Conservation (phyloP, 2,797 vertebrate species). For the Danio aesculapii region DNA sequence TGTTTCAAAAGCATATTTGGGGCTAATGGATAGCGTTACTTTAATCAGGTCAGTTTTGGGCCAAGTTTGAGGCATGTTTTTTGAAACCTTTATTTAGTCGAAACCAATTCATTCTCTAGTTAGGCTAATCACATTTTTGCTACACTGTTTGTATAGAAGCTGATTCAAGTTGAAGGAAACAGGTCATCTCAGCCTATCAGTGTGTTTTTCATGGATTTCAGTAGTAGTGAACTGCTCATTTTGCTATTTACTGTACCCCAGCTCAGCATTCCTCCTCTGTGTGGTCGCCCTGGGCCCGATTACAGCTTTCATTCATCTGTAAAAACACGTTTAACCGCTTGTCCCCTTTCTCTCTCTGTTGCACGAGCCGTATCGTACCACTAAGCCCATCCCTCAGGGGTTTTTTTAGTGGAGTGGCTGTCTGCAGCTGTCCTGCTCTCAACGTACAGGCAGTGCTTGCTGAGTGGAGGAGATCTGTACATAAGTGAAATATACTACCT, state of each 20-base stretch:
- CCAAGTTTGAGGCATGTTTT: not conserved
- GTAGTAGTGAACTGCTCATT: not conserved
- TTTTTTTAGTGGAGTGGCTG: constrained; percentile 24
- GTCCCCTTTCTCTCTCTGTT: constrained; percentile 13
- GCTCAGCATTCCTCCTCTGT: constrained; percentile 52
- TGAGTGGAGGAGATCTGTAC: constrained; percentile 1
- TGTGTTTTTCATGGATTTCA: not conserved
- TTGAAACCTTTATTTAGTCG: not conserved
- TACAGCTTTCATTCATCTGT: constrained; percentile 67
- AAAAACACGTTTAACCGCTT: constrained; percentile 61
- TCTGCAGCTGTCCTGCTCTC: constrained; percentile 24
- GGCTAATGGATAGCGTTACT: not conserved
- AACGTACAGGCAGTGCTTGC: not conserved
- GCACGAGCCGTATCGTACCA: constrained; percentile 12
- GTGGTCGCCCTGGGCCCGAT: constrained; percentile 69
- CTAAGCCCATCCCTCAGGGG: constrained; percentile 17
- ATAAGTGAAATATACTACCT: not conserved
- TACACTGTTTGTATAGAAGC: not conserved
- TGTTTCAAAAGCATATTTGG: too few relatives aligned
- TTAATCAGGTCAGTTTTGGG: not conserved
- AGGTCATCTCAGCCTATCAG: not conserved
- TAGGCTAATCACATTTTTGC: not conserved
- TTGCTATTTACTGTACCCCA: constrained; percentile 10
- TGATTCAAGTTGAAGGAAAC: constrained; percentile 19
- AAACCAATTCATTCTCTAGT: not conserved